These are phyloP conservation scores for Melanotaenia trifasciata DNA, from an alignment of 2,797 vertebrate species.

Conservation along the genomic window DNA sequence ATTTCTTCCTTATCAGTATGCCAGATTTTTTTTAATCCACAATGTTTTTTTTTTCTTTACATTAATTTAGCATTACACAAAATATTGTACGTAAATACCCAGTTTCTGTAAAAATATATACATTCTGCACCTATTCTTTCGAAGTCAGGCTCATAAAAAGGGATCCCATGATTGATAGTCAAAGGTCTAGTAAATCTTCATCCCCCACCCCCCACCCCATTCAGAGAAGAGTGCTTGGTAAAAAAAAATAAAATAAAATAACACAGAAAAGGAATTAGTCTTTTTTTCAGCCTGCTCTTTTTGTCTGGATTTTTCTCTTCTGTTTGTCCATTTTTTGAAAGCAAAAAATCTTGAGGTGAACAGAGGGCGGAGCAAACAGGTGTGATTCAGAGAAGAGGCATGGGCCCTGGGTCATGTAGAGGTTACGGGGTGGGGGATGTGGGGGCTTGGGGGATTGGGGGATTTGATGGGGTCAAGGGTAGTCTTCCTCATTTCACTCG, in stretches of 20 bases:
- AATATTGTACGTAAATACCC: conserved; percentile 75
- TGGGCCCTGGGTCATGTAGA: conserved; percentile 84
- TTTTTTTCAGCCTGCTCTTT: conserved; percentile 73
- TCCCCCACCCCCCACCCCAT: conserved; percentile 62
- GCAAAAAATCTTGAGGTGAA: conserved; percentile 87
- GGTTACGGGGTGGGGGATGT: conserved; percentile 50
- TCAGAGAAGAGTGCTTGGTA: conserved; percentile 80
- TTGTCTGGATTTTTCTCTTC: conserved; percentile 69
- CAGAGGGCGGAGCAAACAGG: conserved; percentile 83
- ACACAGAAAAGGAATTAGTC: conserved; percentile 67
- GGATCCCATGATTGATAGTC: conserved; percentile 57
- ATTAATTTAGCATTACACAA: conserved; percentile 74
- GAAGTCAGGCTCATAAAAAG: conserved; percentile 59
- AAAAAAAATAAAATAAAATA: conserved; percentile 69
- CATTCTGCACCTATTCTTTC: conserved; percentile 77
- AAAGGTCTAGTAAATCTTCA: conserved; percentile 67
- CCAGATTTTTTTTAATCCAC: conserved; percentile 49
- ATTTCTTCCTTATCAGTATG: conserved; percentile 78
- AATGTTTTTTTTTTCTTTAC: conserved; percentile 42
- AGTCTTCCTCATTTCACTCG: conserved; percentile 86
- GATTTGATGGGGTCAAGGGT: conserved; percentile 27
- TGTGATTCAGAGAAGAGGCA: conserved; percentile 81
- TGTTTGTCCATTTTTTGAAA: conserved; percentile 63
- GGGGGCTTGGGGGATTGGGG: conserved; percentile 2
- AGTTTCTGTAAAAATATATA: conserved; percentile 84